Conservation (phyloP, 64 coral and sea anemone species). For the Pachyseris speciosa region DNA sequence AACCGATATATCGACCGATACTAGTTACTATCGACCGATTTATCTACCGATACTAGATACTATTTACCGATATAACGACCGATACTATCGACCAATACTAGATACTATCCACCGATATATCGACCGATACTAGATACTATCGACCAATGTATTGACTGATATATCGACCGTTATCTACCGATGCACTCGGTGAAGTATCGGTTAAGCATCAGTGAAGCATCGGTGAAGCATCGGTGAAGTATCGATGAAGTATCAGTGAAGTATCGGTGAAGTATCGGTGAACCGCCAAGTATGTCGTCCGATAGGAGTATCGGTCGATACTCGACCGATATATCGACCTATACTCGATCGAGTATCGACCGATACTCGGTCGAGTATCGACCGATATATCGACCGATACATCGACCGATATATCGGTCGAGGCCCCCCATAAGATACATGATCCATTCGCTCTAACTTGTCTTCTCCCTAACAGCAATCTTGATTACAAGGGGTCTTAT, state of each 20-base stretch:
- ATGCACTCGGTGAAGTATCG: neutral
- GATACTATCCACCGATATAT: neutral
- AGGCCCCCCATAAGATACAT: neutral
- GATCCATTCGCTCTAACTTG: too few species aligned
- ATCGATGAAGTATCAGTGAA: constrained; percentile 3
- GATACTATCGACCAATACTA: constrained; percentile 10
- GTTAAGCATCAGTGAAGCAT: neutral
- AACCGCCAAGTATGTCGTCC: neutral
- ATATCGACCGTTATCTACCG: neutral
- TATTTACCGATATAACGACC: neutral
- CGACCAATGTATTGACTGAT: neutral
- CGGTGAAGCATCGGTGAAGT: neutral
- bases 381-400: neutral
- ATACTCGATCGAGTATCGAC: neutral
- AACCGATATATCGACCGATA: constrained; percentile 2
- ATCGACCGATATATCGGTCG: neutral
- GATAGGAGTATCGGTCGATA: neutral
- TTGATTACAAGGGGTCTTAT: too few species aligned
- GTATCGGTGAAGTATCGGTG: constrained; percentile 8
- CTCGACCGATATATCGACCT: neutral
- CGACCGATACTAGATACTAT: constrained; percentile 13
- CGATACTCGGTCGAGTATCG: neutral
- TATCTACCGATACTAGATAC: neutral
- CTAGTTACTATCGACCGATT: neutral
- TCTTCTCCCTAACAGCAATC: too few species aligned